Conservation (phyloP, 1,140 invertebrate species). For the Drosophila athabasca region DNA sequence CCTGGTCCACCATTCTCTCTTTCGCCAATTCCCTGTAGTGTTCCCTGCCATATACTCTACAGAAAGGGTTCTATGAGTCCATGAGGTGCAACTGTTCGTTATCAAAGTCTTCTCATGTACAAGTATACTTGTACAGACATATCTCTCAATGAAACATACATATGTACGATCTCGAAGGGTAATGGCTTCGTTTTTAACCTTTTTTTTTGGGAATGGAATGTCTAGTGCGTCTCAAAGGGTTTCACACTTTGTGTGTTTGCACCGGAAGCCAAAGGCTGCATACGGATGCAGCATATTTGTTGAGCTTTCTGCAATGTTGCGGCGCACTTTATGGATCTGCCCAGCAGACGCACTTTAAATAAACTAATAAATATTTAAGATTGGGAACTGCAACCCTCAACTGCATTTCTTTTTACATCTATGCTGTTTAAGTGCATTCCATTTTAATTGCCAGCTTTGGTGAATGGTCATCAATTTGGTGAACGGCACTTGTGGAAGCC, state of each 20-base stretch:
- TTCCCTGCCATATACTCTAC: too few relatives aligned
- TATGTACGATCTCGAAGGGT: too few relatives aligned
- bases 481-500: constrained; percentile 41
- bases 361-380: constrained; percentile 51
- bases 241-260: constrained; percentile 61
- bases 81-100: too few relatives aligned
- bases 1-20: constrained; percentile 6
- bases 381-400: too few relatives aligned
- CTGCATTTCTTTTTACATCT: too few relatives aligned
- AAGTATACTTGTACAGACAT: too few relatives aligned
- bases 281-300: constrained; percentile 66
- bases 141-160: too few relatives aligned
- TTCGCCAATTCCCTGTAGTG: background rate
- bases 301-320: constrained; percentile 46
- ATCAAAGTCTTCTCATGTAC: too few relatives aligned
- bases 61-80: background rate
- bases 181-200: background rate
- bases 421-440: constrained; percentile 5
- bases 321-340: constrained; percentile 36
- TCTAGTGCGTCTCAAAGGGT: constrained; percentile 70
- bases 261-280: constrained; percentile 53
- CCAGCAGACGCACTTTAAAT: constrained; percentile 20
- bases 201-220: constrained; percentile 19
- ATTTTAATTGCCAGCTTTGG: constrained; percentile 40
- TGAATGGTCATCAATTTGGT: constrained; percentile 37